Base-by-base conservation (phyloP, 2,797 vertebrate genomes). In the Sebastes cheni region DNA sequence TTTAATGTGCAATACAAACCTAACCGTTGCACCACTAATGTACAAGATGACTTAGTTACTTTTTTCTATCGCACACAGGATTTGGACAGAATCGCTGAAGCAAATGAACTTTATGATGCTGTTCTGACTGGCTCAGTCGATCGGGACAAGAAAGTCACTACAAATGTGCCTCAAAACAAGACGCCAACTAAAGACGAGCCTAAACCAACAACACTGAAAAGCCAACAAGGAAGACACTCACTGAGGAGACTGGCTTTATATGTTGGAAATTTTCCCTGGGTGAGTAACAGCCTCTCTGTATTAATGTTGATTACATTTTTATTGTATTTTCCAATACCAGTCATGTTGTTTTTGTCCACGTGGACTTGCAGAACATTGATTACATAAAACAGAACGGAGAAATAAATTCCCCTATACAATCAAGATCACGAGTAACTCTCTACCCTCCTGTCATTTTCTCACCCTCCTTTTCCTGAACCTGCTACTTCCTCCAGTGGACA, bases 261-360 rank as follows among this genome's bases (percentile, higher is more conserved):
- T 23, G 92, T 99, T 69, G 98, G 97, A 83, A 98, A 97, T 91
- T 98, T 99, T 77, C 96, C 97, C 80, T 99, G 98, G 98, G 98
- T 99, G 88, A 98, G 97, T 91, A 13, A 39, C 25, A 56, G 3
- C 7, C 22, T 50, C 10, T 67, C 3, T 72, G 2, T 56, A 5
- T 54, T n/a, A 10, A 23, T 75, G 16, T 67, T 46, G 4, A 60
- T 30, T 36, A 22, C 2, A 9, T 55, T 64, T 65, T 27, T 13
- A 22, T 36, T 23, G 11, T 55, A 9, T 27, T 36, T 12, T 64
- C 25, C n/a, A 8, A 5, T 64, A 4, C 5, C 2, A 7, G 39
- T 46, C 62, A 12, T 55, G 32, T 23, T 69, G 29, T 69, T 64
- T 64, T 54, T 67, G 29, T 65, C 36, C 12, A 54, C 5, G 12